These are phyloP conservation scores for Parnassius apollo DNA, from an alignment of 2,888 invertebrate species.

Conservation along the genomic window DNA sequence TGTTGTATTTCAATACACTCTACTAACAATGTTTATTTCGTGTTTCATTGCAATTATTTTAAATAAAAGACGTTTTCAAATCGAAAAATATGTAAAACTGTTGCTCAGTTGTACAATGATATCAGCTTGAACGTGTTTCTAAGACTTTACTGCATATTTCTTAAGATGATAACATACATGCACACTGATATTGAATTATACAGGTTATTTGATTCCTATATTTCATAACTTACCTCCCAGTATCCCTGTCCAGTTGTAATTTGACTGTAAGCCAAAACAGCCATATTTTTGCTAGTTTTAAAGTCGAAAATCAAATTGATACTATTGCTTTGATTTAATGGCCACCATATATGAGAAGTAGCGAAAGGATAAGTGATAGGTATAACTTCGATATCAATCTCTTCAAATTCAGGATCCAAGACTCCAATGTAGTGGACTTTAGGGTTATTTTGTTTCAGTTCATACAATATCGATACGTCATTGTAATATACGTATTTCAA, in stretches of 20 bases:
- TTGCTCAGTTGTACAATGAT: neutral
- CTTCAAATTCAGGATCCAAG: conserved; percentile 90
- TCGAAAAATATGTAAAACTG: conserved; percentile 5
- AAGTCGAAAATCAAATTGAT: conserved; percentile 92
- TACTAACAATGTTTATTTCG: neutral
- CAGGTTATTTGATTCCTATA: neutral
- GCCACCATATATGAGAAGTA: conserved; percentile 95
- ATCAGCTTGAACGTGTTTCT: conserved; percentile 14
- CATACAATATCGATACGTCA: conserved; percentile 94
- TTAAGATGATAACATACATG: conserved; percentile 3
- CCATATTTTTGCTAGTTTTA: conserved; percentile 90
- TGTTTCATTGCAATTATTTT: too few relatives aligned
- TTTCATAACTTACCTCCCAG: conserved; percentile 87
- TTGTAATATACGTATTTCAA: conserved; percentile 96
- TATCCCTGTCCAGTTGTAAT: conserved; percentile 88
- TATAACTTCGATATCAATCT: conserved; percentile 91
- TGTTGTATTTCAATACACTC: neutral
- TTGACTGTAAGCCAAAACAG: conserved; percentile 92
- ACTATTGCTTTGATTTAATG: conserved; percentile 86
- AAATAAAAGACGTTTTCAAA: conserved; percentile 1
- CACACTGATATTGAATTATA: neutral
- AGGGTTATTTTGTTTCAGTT: conserved; percentile 90
- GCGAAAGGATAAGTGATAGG: conserved; percentile 96
- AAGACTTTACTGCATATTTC: conserved; percentile 7
- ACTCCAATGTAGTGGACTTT: conserved; percentile 91